A percentile compares a stretch with the other conserved stretches of the same genome.
Evolutionary conservation across 2,113 vertebrate species (phyloP).

Genomic region (Phoenicopterus ruber): DNA sequence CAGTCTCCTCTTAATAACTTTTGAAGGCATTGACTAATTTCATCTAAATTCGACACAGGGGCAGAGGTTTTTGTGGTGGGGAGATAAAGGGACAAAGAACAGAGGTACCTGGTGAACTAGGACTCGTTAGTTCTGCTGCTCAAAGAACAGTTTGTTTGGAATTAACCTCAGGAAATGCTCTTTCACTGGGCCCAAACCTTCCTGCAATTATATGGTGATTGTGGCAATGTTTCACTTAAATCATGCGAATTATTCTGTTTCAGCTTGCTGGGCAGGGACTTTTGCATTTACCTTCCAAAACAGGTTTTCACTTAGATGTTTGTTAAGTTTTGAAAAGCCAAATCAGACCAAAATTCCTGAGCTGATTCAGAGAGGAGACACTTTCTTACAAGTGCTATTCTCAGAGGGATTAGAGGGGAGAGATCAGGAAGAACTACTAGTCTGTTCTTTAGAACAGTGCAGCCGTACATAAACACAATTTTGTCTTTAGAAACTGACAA

Average conservation of each 20-base stretch:
- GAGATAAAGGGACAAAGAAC: constrained; percentile 18
- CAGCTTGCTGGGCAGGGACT: neutral
- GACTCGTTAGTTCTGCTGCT: neutral
- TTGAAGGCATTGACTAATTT: constrained; percentile 11
- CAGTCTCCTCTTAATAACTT: neutral
- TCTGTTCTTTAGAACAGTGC: neutral
- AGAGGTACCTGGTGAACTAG: neutral
- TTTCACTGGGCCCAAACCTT: neutral
- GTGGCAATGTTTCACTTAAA: neutral
- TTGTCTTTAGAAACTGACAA: neutral
- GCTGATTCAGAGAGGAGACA: neutral
- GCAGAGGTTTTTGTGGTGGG: constrained; percentile 8
- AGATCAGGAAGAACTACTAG: neutral
- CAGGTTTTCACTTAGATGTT: neutral
- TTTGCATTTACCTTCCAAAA: neutral
- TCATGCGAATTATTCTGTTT: neutral
- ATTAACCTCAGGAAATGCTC: neutral
- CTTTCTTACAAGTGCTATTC: neutral
- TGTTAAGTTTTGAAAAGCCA: neutral
- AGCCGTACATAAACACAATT: neutral
- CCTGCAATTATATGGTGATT: neutral
- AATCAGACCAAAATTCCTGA: neutral
- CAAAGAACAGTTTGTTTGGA: neutral
- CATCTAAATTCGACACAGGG: neutral
- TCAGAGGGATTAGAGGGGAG: neutral